These are phyloP conservation scores for Vultur gryphus DNA, from an alignment of 2,797 vertebrate species.

Conservation along the genomic window DNA sequence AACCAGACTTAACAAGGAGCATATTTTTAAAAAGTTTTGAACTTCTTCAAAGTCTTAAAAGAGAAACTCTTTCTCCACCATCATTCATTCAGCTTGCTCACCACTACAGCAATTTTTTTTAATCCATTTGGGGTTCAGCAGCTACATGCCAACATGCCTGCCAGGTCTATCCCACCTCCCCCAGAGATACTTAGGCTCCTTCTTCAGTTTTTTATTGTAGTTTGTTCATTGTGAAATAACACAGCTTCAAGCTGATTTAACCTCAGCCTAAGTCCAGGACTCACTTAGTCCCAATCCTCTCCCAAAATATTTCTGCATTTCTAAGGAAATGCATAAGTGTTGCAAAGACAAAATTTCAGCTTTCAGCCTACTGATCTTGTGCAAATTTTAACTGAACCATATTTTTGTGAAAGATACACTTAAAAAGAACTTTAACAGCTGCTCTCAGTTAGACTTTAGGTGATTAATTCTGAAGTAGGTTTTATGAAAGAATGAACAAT, in stretches of 20 bases:
- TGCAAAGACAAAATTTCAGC: not conserved
- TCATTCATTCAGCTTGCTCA: not conserved
- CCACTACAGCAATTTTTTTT: not conserved
- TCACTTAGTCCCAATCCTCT: not conserved
- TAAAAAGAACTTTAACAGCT: constrained; percentile 14
- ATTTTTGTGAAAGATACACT: not conserved
- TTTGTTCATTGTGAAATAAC: not conserved
- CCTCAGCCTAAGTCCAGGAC: not conserved
- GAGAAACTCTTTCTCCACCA: not conserved
- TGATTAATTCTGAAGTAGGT: constrained; percentile 40
- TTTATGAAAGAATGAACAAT: constrained; percentile 55
- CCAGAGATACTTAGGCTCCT: not conserved
- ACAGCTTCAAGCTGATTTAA: not conserved
- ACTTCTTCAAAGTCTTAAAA: not conserved
- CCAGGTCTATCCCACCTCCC: not conserved
- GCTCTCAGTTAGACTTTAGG: not conserved
- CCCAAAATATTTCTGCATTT: not conserved
- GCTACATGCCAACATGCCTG: not conserved
- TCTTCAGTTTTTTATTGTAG: not conserved
- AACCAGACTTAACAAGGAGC: not conserved
- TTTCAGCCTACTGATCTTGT: not conserved
- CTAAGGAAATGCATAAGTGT: not conserved
- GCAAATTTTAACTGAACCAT: not conserved
- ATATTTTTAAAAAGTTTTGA: not conserved
- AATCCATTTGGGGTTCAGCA: not conserved